Base-by-base conservation (phyloP, 2,797 vertebrate genomes). In the Dryobates pubescens region DNA sequence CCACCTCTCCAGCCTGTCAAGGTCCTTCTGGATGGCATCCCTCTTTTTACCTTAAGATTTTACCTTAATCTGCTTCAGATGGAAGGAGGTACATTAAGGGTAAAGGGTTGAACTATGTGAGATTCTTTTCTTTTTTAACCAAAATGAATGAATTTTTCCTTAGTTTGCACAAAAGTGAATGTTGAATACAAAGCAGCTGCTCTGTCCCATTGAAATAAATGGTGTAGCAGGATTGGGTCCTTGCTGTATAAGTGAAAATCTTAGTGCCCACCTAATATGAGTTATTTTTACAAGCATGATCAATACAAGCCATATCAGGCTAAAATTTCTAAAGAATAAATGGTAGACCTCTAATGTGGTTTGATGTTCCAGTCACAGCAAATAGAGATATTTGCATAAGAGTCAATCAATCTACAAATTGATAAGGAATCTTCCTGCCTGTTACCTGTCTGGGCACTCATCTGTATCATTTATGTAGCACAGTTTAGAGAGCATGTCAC, bases 361-460 rank as follows among this genome's bases (percentile, higher is more conserved):
- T 45, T 15, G n/a, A 17, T 73, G 38, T 6, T 78, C 1, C 62
- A 64, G 20, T 38, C 43, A 2, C 5, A 2, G 71, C 63, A 53
- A 22, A 24, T 1, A 59, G 53, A 91, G 16, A 17, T 3, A 2
- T 81, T 63, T 70, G 29, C 30, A 0, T 26, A 5, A 10, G 67
- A 72, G 43, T 2, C 43, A 26, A 15, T 1, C n/a, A 6, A 29
- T 5, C 6, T 27, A 4, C 0, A 10, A 30, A 0, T 2, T 18
- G 87, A 13, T 13, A 10, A 67, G 70, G 67, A 81, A 13, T 34
- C 17, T 41, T 47, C 57, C 68, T 6, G 19, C 32, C 23, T 10
- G 13, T 0, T 19, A 49, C 54, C 15, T 1, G 3, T 3, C 41
- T 0, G 0, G 75, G 64, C 8, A 1, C 26, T 38, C 16, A 4